Conservation (phyloP, 2,113 vertebrate species). For the Grus americana region DNA sequence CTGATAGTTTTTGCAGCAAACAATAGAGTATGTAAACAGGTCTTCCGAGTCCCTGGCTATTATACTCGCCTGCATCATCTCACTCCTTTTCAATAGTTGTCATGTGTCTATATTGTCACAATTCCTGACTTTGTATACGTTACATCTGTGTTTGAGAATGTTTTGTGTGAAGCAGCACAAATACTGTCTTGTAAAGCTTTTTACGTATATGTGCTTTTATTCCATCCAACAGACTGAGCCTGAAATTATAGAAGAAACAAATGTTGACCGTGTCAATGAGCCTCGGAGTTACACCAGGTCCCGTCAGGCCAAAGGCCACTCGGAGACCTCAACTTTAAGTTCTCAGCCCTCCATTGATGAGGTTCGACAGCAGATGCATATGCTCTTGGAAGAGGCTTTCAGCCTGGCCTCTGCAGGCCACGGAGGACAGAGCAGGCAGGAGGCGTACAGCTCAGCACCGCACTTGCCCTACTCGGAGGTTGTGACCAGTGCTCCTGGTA, state of each 20-base stretch:
- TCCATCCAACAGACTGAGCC: constrained; percentile 88
- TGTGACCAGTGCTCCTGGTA: constrained; percentile 94
- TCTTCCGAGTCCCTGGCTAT: background rate
- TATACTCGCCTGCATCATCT: background rate
- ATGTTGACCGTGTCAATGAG: constrained; percentile 86
- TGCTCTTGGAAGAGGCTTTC: constrained; percentile 97
- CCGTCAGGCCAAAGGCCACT: constrained; percentile 91
- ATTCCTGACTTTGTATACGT: background rate
- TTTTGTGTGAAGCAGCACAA: background rate
- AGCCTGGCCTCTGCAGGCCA: constrained; percentile 94
- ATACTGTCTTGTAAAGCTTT: background rate
- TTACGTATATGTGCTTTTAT: background rate
- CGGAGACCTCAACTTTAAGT: constrained; percentile 96
- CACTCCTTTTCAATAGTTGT: background rate
- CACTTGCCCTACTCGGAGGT: constrained; percentile 91
- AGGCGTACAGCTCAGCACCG: constrained; percentile 83
- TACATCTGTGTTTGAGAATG: background rate
- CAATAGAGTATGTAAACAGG: background rate
- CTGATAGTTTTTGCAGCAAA: background rate
- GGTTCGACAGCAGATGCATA: constrained; percentile 98
- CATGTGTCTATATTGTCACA: background rate
- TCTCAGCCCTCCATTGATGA: constrained; percentile 99
- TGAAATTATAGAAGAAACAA: constrained; percentile 95
- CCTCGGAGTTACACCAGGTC: constrained; percentile 81
- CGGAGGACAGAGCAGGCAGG: constrained; percentile 83